A percentile compares a stretch with the other conserved stretches of the same genome.
Conservation (phyloP, 2,888 invertebrate genomes). For the Philereme transversata region DNA sequence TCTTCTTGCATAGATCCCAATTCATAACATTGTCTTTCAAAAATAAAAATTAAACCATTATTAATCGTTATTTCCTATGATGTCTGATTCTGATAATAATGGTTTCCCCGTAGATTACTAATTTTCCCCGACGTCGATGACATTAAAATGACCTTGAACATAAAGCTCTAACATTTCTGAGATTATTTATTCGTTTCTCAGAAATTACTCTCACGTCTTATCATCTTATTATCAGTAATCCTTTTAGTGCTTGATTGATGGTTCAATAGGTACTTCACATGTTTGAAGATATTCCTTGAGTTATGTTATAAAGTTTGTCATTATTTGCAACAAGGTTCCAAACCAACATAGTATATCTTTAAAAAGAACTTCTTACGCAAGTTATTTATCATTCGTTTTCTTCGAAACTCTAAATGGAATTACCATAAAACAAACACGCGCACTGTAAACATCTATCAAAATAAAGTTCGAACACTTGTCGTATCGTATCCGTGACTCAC, state of each 20-base stretch:
- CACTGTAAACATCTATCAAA: conserved; percentile 2
- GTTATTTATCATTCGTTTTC: neutral
- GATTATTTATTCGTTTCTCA: neutral
- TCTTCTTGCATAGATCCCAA: no score
- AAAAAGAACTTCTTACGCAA: no score
- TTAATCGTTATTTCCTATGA: no score
- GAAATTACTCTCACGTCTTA: neutral
- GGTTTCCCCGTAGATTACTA: neutral
- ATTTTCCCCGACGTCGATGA: neutral
- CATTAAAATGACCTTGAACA: neutral
- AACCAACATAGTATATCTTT: no score
- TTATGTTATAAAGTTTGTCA: neutral
- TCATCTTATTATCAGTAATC: neutral
- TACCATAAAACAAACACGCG: neutral
- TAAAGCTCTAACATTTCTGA: neutral
- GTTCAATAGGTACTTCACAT: neutral
- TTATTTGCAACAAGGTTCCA: neutral
- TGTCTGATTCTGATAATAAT: no score
- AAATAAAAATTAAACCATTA: no score
- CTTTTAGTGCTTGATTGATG: neutral
- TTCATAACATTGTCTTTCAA: no score
- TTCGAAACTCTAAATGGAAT: neutral
- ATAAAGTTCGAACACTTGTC: conserved; percentile 19
- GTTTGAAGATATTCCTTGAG: neutral
- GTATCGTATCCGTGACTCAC: conserved; percentile 28